A percentile compares a stretch with the other conserved stretches of the same genome.
Conservation (phyloP, 2,888 invertebrate species). For the Sarcophaga variegata region DNA sequence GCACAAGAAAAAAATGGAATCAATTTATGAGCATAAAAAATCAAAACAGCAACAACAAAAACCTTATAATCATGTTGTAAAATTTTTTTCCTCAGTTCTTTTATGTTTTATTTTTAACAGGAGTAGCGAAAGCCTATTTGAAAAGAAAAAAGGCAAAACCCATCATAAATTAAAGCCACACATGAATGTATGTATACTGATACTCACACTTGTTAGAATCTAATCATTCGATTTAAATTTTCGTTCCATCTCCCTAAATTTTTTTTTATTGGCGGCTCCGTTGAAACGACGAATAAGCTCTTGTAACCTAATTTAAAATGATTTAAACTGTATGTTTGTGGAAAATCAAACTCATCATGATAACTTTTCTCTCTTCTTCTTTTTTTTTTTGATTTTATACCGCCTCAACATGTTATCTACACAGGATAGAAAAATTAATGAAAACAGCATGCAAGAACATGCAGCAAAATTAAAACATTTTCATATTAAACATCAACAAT, state of each 20-base stretch:
- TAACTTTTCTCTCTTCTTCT: constrained; percentile 28
- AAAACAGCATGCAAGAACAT: too few species aligned
- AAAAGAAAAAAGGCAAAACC: constrained; percentile 48
- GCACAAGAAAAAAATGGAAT: constrained; percentile 50
- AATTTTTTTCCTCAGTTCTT: constrained; percentile 4
- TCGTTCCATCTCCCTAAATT: neutral
- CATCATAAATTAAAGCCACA: constrained; percentile 52
- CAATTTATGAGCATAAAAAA: constrained; percentile 46
- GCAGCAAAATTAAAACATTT: too few species aligned
- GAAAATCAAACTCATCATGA: constrained; percentile 37
- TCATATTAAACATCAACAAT: too few species aligned
- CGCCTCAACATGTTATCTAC: constrained; percentile 18
- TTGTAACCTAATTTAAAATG: constrained; percentile 38
- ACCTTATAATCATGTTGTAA: constrained; percentile 24
- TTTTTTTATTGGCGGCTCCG: neutral
- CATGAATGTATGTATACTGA: neutral
- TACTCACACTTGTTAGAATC: neutral
- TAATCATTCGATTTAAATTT: constrained; percentile 15
- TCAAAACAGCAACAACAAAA: constrained; percentile 50
- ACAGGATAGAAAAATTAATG: too few species aligned
- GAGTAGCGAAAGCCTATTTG: constrained; percentile 17
- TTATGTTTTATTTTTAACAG: constrained; percentile 46
- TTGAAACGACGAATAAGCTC: neutral
- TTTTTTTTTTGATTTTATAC: constrained; percentile 11
- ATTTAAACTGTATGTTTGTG: neutral